Evolutionary conservation across 1,140 invertebrate species (phyloP), one percentile per base, ranked within the genome.

Genomic region (Bombus ignitus): DNA sequence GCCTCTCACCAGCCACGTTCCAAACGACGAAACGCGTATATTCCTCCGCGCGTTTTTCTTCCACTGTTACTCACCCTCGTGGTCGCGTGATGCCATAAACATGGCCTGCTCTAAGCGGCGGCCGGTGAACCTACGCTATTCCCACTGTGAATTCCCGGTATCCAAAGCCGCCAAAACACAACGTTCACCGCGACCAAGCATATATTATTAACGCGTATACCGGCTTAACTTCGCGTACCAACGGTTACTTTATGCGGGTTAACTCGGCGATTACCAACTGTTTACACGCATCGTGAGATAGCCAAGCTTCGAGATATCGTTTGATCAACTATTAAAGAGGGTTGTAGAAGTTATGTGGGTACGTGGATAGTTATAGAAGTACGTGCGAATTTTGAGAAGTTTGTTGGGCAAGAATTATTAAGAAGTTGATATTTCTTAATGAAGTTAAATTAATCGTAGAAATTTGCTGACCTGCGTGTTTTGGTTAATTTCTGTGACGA

Each of bases 51-150:
- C 44, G 71, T 88, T 88, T 86, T 89, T 87, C 68, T 65, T 44
- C n/a, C 65, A 39, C 1, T 70, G 42, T 42, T 59, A 44, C 71
- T 83, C 78, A 77, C 28, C 74, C 80, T 32, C 12, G 70, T 80
- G 68, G 39, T 82, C 73, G 79, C 72, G n/a, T 73, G 68, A 62
- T 74, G 82, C 92, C 86, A 92, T 92, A 93, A 93, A 93, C 92
- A 93, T 88, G 87, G 87, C 72, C 83, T 65, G 71, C 62, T 70
- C 81, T 85, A 85, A 83, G 59, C 85, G 83, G 59, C 66, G 62
- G 32, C 57, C 37, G 70, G 53, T 2, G 53, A 71, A 82, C 70
- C 71, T 22, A n/a, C 10, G 82, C 62, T 85, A 90, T 88, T 90
- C 89, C 89, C 89, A 87, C 47, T 47, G 59, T 70, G 79, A 72